A percentile compares a stretch with the other conserved stretches of the same genome.
Conservation (phyloP, 2,888 invertebrate species). For the Eurois occulta region DNA sequence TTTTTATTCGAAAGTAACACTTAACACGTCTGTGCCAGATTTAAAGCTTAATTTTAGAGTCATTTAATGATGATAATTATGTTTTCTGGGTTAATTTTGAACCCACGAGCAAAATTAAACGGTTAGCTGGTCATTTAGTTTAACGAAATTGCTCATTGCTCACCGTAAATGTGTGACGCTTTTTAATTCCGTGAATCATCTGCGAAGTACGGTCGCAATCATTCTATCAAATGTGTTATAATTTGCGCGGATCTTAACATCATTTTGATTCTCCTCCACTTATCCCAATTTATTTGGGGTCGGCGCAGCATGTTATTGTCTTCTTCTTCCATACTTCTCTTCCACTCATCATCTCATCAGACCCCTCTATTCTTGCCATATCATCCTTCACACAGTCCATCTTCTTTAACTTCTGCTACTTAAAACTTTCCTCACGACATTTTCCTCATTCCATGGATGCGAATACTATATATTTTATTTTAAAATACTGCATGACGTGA, state of each 20-base stretch:
- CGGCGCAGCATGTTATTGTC: no score
- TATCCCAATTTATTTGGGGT: no score
- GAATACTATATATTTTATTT: background rate
- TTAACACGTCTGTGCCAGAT: conserved; percentile 13
- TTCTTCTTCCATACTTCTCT: no score
- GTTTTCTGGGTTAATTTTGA: conserved; percentile 51
- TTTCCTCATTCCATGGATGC: background rate
- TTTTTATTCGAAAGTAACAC: conserved; percentile 38
- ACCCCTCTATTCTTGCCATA: no score
- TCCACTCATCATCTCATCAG: no score
- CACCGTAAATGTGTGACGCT: conserved; percentile 57
- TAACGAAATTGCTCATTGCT: conserved; percentile 71
- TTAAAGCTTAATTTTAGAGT: conserved; percentile 33
- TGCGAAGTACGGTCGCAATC: background rate
- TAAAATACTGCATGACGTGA: background rate
- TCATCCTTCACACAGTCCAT: no score
- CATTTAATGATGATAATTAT: conserved; percentile 45
- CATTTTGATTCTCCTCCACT: no score
- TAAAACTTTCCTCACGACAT: no score
- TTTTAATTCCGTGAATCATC: conserved; percentile 50
- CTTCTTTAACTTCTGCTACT: no score
- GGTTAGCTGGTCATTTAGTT: conserved; percentile 63
- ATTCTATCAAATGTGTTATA: background rate
- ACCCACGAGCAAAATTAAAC: conserved; percentile 37
- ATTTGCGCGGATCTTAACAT: background rate